A percentile compares a stretch with the other conserved stretches of the same genome.
Evolutionary conservation across 2,113 vertebrate genomes (phyloP).

Genomic region (Labeo catla): DNA sequence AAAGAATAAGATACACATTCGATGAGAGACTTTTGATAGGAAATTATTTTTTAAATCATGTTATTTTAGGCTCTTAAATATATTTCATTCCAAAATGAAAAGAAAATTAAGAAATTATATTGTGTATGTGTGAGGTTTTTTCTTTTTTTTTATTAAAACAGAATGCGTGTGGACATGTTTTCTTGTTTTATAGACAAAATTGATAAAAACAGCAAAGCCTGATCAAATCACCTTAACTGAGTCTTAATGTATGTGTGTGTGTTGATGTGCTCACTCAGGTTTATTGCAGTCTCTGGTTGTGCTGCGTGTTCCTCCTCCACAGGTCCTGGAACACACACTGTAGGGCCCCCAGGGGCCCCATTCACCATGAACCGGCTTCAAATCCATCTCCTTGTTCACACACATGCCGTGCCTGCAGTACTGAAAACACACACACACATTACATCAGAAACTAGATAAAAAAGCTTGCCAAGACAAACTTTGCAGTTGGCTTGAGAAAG

Average conservation of each 20-base stretch:
- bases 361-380: slow-evolving; percentile 87
- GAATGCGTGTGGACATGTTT: too few species aligned
- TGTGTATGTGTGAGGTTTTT: too few species aligned
- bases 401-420: slow-evolving; percentile 92
- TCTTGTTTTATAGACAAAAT: too few species aligned
- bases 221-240: too few species aligned
- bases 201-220: too few species aligned
- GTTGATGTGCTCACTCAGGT: slow-evolving; percentile 84
- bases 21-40: not conserved
- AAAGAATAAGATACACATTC: not conserved
- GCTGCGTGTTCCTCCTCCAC: slow-evolving; percentile 93
- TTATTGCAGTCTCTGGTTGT: slow-evolving; percentile 87
- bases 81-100: not conserved
- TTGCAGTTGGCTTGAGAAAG: too few species aligned
- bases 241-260: not conserved
- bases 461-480: too few species aligned
- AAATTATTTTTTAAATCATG: not conserved
- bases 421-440: slow-evolving; percentile 70
- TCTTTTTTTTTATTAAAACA: too few species aligned
- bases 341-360: slow-evolving; percentile 95
- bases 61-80: not conserved
- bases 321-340: slow-evolving; percentile 89
- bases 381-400: slow-evolving; percentile 88
- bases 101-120: not conserved
- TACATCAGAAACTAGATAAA: not conserved